Base-by-base conservation (phyloP, 2,888 invertebrate species). In the Hylaea fasciaria region DNA sequence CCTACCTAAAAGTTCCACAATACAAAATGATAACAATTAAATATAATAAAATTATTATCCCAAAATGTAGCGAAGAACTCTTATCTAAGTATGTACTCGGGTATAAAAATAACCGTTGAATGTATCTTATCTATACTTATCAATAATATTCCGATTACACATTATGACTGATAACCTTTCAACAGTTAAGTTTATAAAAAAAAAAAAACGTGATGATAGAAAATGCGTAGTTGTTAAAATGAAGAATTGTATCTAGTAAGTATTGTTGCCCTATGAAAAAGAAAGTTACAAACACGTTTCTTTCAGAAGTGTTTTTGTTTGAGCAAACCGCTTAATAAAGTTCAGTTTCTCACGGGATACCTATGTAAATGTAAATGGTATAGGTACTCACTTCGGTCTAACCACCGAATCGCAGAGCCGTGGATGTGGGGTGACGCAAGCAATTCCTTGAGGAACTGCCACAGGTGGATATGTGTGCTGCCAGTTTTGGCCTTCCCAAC, bases 371-470 rank as follows among this genome's bases (percentile, higher is more conserved):
- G 22, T 29, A 51, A 45, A 41, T 13, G 14, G 10, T 13, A 11
- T 17, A 35, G n/a, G n/a, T 5, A 89, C 91, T 91, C 69, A 93
- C 94, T 94, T 81, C 98, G 95, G 87, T 99, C 98, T 75, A 99
- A 93, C 99, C 99, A 99, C 81, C 98, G 95, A 82, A 99, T 99
- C 83, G 98, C 99, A 4, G 97, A 96, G 11, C 98, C 97, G 85
- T 98, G 97, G 35, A 95, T 91, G 72, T 97, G 96, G 0, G 98
- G 97, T 51, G 97, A 95, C 16, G 96, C 95, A 0, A 99, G 93
- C 13, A 99, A 94, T 85, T 99, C 99, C 85, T 98, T 98, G 54
- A 99, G 93, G 89, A 99, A 99, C 91, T 99, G 99, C 99, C 99
- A 99, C 47, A 99, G 93, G 86, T 99, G 99, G 73, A 99, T 99